Evolutionary conservation across 92 coral and sea anemone genomes (phyloP).

Genomic region (Palythoa grandis): DNA sequence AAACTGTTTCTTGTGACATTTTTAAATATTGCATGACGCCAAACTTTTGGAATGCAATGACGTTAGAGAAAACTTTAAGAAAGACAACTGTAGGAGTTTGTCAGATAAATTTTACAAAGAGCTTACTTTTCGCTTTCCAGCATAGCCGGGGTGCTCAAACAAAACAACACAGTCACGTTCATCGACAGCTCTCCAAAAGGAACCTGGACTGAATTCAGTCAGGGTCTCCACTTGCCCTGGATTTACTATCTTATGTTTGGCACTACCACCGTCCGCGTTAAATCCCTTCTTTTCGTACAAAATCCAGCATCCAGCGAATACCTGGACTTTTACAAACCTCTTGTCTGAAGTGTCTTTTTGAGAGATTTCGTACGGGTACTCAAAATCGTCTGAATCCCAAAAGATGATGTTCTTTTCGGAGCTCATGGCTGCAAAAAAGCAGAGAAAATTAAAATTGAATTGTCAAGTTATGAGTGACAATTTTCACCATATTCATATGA

Average conservation of each 20-base stretch:
- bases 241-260: neutral
- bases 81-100: neutral
- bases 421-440: neutral
- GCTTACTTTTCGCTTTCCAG: slow-evolving; percentile 26
- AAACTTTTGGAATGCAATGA: too few species aligned
- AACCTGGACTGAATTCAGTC: neutral
- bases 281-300: neutral
- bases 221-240: neutral
- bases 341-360: neutral
- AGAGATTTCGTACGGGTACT: neutral
- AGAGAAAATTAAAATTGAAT: too few species aligned
- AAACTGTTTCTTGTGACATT: too few species aligned
- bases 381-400: neutral
- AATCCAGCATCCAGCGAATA: neutral
- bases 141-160: slow-evolving; percentile 27
- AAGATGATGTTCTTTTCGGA: neutral
- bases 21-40: too few species aligned
- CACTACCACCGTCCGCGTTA: neutral
- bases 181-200: slow-evolving; percentile 35
- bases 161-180: slow-evolving; percentile 6
- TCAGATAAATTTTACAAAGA: neutral
- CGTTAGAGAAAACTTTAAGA: too few species aligned
- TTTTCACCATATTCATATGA: too few species aligned
- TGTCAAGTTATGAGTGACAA: too few species aligned
- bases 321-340: neutral